Conservation (phyloP, 2,797 vertebrate genomes). For the Sorex maritimensis region DNA sequence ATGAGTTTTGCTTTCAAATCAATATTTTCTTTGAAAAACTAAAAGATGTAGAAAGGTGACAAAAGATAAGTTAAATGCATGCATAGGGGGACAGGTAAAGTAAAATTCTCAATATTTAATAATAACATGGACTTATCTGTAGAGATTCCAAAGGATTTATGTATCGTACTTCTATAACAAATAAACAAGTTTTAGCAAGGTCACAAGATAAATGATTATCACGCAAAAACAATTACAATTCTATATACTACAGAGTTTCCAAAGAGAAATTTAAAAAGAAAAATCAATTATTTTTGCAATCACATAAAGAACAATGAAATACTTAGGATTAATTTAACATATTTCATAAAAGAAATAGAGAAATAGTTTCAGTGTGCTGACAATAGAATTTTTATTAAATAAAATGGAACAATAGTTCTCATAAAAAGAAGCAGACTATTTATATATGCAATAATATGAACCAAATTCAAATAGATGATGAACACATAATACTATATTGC, state of each 20-base stretch:
- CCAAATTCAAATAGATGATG: not conserved
- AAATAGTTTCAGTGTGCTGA: not conserved
- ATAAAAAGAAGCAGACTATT: not conserved
- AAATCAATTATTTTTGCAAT: not conserved
- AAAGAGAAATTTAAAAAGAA: not conserved
- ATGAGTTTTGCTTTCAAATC: not conserved
- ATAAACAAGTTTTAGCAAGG: not conserved
- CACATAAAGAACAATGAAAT: not conserved
- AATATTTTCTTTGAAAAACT: not conserved
- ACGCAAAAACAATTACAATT: not conserved
- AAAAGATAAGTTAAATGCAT: not conserved
- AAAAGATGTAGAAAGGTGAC: no score
- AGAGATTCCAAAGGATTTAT: not conserved
- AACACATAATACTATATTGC: not conserved
- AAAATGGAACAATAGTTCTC: not conserved
- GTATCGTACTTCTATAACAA: not conserved
- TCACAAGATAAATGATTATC: no score
- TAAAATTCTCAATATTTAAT: not conserved
- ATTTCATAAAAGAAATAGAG: not conserved
- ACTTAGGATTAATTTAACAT: not conserved
- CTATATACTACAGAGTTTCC: not conserved
- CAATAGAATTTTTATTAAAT: not conserved
- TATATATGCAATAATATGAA: not conserved
- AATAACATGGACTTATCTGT: not conserved
- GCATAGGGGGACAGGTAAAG: not conserved